phyloP scores from a whole-genome alignment of 2,113 vertebrate genomes.

The Tinamus guttatus region DNA sequence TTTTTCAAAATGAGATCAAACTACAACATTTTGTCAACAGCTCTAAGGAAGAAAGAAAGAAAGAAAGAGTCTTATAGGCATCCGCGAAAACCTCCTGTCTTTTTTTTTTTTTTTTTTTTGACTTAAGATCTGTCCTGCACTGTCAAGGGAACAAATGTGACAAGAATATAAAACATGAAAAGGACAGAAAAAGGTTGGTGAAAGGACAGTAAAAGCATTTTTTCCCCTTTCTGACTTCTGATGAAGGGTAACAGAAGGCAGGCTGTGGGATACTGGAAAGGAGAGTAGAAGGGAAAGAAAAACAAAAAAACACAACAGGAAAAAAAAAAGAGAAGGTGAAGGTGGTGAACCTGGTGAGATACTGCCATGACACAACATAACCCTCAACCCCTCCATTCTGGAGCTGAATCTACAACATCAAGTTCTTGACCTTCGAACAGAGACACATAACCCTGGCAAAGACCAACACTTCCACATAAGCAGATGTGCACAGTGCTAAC shows the following conservation, averaged over 20 bases:
- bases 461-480: background rate
- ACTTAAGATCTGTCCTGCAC: background rate
- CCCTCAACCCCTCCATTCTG: background rate
- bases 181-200: background rate
- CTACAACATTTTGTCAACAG: background rate
- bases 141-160: background rate
- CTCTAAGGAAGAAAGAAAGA: background rate
- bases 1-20: background rate
- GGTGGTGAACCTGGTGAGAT: background rate
- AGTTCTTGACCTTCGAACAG: background rate
- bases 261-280: background rate
- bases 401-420: background rate
- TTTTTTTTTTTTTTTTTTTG: background rate
- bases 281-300: background rate
- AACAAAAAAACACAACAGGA: background rate
- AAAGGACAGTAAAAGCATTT: background rate
- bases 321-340: background rate
- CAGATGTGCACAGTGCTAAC: background rate
- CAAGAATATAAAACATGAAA: background rate
- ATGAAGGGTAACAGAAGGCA: background rate
- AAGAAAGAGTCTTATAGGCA: background rate
- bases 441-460: background rate
- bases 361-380: accelerated
- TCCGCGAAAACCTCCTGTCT: background rate
- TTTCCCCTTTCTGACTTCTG: background rate